phyloP scores from a whole-genome alignment of 1,140 invertebrate species.

The Heliconius hewitsoni region DNA sequence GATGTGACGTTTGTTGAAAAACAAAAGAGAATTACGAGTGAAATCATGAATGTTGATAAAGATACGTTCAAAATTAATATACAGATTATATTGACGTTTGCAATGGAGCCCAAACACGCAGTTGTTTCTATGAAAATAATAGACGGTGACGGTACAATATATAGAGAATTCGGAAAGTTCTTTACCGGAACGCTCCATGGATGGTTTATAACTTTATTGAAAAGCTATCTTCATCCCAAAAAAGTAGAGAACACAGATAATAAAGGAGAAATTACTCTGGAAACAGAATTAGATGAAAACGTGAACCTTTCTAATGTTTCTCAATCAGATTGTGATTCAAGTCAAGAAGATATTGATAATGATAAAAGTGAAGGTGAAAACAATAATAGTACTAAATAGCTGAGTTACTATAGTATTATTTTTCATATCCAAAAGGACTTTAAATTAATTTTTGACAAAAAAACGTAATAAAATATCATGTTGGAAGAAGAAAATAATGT shows the following conservation, averaged over 20 bases:
- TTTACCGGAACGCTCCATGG: constrained; percentile 43
- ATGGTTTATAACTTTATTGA: constrained; percentile 51
- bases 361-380: neutral
- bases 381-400: constrained; percentile 5
- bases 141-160: constrained; percentile 47
- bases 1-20: constrained; percentile 44
- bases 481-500: no score
- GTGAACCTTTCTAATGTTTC: neutral
- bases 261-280: neutral
- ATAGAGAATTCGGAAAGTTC: constrained; percentile 59
- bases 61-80: constrained; percentile 44
- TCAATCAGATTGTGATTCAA: constrained; percentile 13
- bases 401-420: neutral
- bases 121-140: constrained; percentile 35
- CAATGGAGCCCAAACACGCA: constrained; percentile 36
- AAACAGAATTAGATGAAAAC: neutral
- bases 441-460: no score
- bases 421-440: neutral
- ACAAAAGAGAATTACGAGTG: constrained; percentile 51
- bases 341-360: neutral
- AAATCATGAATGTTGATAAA: constrained; percentile 45
- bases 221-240: constrained; percentile 29
- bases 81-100: constrained; percentile 45
- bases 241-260: constrained; percentile 18
- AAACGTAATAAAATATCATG: no score